These are phyloP conservation scores for Cantharis flavilabris DNA, from an alignment of 2,888 invertebrate species.

Conservation along the genomic window DNA sequence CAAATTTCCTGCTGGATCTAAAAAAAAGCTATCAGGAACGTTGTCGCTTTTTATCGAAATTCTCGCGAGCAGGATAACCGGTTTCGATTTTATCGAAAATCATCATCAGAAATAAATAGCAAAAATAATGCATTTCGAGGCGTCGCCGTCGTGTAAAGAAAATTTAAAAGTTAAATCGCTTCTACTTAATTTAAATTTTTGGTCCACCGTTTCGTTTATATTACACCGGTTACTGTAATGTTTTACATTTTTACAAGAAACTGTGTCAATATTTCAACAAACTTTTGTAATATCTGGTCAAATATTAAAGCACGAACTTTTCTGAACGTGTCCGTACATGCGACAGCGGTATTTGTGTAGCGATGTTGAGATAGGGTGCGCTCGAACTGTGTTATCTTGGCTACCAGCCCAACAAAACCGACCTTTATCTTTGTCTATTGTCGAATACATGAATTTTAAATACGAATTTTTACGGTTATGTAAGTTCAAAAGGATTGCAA, in stretches of 20 bases:
- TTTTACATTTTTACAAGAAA: conserved; percentile 17
- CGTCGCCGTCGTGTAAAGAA: background rate
- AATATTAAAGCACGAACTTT: conserved; percentile 28
- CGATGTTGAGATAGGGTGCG: conserved; percentile 40
- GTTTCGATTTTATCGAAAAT: background rate
- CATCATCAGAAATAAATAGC: background rate
- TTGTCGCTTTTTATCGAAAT: background rate
- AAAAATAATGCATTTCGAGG: background rate
- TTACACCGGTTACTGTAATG: conserved; percentile 4
- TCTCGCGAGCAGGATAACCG: background rate
- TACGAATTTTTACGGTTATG: conserved; percentile 29
- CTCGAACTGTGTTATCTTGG: conserved; percentile 40
- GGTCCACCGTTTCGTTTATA: background rate
- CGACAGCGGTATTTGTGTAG: conserved; percentile 43
- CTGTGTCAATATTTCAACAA: conserved; percentile 20
- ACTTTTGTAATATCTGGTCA: conserved; percentile 25
- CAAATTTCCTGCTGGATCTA: background rate
- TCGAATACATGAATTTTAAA: conserved; percentile 44
- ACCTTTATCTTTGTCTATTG: conserved; percentile 38
- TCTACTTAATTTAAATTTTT: background rate
- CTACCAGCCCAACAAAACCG: conserved; percentile 36
- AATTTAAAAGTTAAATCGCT: background rate
- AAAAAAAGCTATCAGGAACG: background rate
- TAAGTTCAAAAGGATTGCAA: conserved; percentile 23
- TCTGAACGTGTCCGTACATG: conserved; percentile 32